These are phyloP conservation scores for Selenia dentaria DNA, from an alignment of 2,888 invertebrate genomes.

Conservation along the genomic window DNA sequence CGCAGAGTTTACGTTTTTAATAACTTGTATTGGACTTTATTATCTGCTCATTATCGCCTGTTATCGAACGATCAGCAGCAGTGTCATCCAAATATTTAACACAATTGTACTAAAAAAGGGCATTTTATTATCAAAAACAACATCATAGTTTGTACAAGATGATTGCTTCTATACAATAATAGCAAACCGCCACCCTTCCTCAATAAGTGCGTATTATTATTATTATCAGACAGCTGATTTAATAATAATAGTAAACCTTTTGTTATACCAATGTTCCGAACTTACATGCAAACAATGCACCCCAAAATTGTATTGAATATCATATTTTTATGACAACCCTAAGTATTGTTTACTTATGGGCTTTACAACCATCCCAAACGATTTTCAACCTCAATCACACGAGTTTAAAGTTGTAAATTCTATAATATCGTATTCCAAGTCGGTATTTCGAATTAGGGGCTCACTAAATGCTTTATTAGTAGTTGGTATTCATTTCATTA, in stretches of 20 bases:
- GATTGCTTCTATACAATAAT: not conserved
- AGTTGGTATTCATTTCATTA: conserved; percentile 29
- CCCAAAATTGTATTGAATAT: conserved; percentile 46
- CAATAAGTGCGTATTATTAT: not conserved
- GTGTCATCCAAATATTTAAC: too few species aligned
- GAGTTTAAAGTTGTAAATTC: not conserved
- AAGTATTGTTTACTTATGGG: conserved; percentile 33
- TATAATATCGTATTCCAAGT: conserved; percentile 3
- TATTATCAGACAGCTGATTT: conserved; percentile 10
- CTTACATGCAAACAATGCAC: conserved; percentile 26
- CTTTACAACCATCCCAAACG: conserved; percentile 2
- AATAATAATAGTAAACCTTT: conserved; percentile 15
- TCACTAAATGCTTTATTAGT: conserved; percentile 15
- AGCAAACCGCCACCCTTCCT: conserved; percentile 1
- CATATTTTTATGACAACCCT: conserved; percentile 53
- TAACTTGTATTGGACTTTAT: too few species aligned
- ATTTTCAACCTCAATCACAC: conserved; percentile 3
- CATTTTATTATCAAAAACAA: not conserved
- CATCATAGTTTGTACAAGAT: not conserved
- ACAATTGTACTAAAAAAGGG: too few species aligned
- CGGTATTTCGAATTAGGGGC: conserved; percentile 2
- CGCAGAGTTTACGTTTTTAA: too few species aligned
- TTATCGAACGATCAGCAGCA: too few species aligned
- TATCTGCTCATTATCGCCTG: too few species aligned
- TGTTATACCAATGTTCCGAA: conserved; percentile 6